A percentile compares a stretch with the other conserved stretches of the same genome.
Conservation (phyloP, 2,113 vertebrate genomes). For the Leptodactylus fuscus region DNA sequence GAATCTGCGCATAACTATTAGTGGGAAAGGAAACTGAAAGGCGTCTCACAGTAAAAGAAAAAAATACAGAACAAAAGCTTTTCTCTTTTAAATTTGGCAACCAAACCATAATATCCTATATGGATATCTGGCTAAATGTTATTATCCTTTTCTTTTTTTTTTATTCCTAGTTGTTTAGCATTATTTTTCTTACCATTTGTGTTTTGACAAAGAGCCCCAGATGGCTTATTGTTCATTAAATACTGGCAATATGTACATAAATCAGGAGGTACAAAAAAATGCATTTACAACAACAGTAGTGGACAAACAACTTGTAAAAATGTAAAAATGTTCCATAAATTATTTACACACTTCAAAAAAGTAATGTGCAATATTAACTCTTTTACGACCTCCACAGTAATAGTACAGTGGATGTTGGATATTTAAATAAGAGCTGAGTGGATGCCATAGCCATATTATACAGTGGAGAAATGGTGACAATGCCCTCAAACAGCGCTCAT, state of each 20-base stretch:
- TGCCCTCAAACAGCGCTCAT: too few relatives aligned
- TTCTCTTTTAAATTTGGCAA: background rate
- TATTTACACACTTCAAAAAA: too few relatives aligned
- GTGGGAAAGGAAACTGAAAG: slow-evolving; percentile 1
- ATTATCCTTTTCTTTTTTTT: background rate
- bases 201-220: background rate
- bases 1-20: background rate
- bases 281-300: background rate
- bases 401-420: too few relatives aligned
- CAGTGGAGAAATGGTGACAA: too few relatives aligned
- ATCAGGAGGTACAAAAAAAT: too few relatives aligned
- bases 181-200: background rate
- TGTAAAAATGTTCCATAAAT: too few relatives aligned
- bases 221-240: background rate
- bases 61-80: slow-evolving; percentile 10
- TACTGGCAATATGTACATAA: background rate
- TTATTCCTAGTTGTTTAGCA: background rate
- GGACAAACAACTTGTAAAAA: too few relatives aligned
- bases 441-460: too few relatives aligned
- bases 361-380: too few relatives aligned
- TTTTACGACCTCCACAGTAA: too few relatives aligned
- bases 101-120: background rate
- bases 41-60: slow-evolving; percentile 14
- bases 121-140: background rate
- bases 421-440: too few relatives aligned